A percentile compares a stretch with the other conserved stretches of the same genome.
Conservation (phyloP, 2,797 vertebrate species). For the Pangasius sanitwongsei region DNA sequence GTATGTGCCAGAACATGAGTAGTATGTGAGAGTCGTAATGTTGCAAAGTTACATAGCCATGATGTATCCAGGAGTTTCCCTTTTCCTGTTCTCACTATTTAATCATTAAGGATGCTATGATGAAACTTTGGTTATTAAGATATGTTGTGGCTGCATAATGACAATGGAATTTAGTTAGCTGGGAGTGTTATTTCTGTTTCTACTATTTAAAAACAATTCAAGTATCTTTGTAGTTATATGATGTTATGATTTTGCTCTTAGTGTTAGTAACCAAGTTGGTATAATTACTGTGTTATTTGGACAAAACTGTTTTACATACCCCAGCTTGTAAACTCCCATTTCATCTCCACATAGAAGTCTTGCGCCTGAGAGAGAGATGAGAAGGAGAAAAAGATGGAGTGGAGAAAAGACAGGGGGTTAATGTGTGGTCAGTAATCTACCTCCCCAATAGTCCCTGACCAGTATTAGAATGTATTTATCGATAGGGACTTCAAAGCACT, state of each 20-base stretch:
- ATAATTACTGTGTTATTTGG: background rate
- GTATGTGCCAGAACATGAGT: background rate
- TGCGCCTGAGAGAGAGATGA: constrained; percentile 80
- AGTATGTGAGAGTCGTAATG: background rate
- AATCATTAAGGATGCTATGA: background rate
- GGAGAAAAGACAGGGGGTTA: constrained; percentile 39
- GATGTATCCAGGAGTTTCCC: background rate
- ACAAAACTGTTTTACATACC: constrained; percentile 76
- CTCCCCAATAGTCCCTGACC: background rate
- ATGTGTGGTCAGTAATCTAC: background rate
- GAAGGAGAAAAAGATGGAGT: constrained; percentile 37
- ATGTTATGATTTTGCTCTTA: background rate
- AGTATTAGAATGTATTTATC: background rate
- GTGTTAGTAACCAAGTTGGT: background rate
- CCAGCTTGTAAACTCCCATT: constrained; percentile 99
- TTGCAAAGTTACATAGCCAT: background rate
- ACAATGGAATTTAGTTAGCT: background rate
- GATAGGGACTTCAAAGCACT: background rate
- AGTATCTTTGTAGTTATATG: background rate
- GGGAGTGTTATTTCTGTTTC: background rate
- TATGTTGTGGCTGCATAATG: background rate
- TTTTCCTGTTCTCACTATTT: background rate
- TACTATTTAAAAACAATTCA: background rate
- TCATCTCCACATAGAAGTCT: constrained; percentile 99
- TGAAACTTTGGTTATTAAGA: background rate